Base-by-base conservation (phyloP, 2,113 vertebrate species). In the Odontesthes bonariensis region DNA sequence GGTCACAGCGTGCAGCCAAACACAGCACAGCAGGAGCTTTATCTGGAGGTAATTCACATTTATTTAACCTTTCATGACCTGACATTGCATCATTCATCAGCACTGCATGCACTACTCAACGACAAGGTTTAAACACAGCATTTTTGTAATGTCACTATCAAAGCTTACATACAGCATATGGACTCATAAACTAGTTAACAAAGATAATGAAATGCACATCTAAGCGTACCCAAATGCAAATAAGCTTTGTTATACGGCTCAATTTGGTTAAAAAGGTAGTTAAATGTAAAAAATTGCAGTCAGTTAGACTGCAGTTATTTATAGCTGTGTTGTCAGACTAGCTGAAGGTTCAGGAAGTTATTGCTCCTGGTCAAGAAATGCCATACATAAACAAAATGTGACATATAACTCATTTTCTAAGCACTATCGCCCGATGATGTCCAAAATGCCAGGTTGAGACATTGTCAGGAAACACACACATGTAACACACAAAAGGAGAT, bases 1-100 rank as follows among this genome's bases (percentile, higher is more conserved):
- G 77, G 44, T 9, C 81, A 14, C 79, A 77, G 88, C 79, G 10
- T 73, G 89, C 84, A 23, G 31, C 69, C 75, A 81, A 86, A 86
- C 83, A 83, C 57, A 69, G 63, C 81, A 6, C 89, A 83, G 85
- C 35, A 13, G 76, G 86, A 17, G 35, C 31, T 82, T 54, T 38
- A 78, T 73, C 73, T 79, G 80, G 56, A 81, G 42, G 22, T 76
- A 75, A 84, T 81, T 83, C 81, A 77, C 67, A 38, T 84, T 84
- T 65, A 79, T 64, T 84, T 44, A 75, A 86, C 75, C 61, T 72
- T n/a, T 52, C 16, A 4, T 42, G 64, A 75, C 72, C 59, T 65
- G 54, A 73, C 23, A 32, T 75, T 46, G 63, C 60, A 80, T 69
- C 17, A 68, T 67, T 67, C 52, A 75, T 56, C 57, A 23, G 35